Evolutionary conservation across 2,797 vertebrate species (phyloP).

Genomic region (Vultur gryphus): DNA sequence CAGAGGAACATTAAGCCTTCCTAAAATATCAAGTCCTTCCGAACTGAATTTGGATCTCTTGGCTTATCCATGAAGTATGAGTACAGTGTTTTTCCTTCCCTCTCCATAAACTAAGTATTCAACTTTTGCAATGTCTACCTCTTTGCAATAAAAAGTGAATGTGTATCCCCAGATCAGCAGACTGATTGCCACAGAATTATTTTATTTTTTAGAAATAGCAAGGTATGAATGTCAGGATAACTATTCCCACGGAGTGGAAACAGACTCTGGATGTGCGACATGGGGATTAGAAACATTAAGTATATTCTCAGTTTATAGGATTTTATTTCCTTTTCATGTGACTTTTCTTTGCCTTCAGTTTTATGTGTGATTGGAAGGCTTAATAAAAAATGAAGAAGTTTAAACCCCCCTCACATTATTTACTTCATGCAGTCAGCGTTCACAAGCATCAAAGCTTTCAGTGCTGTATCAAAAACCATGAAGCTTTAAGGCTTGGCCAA

Average conservation of each 20-base stretch:
- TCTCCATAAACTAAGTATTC: background rate
- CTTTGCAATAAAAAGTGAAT: background rate
- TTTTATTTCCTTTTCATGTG: conserved; percentile 13
- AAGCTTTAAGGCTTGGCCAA: conserved; percentile 17
- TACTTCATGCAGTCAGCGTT: conserved; percentile 16
- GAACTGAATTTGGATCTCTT: background rate
- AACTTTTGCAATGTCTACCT: background rate
- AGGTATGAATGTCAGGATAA: background rate
- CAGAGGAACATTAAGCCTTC: background rate
- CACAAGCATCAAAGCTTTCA: conserved; percentile 51
- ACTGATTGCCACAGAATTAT: background rate
- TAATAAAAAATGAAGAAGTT: conserved; percentile 28
- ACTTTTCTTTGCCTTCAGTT: conserved; percentile 27
- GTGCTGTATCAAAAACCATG: conserved; percentile 22
- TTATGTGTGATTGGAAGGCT: conserved; percentile 8
- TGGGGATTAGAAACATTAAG: background rate
- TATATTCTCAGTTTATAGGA: background rate
- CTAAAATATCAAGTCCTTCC: background rate
- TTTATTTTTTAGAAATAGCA: background rate
- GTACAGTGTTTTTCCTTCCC: background rate
- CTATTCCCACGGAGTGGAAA: background rate
- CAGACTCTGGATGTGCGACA: background rate
- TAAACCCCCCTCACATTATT: background rate
- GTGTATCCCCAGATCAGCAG: background rate
- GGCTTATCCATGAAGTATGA: background rate